Evolutionary conservation across 2,888 invertebrate species (phyloP).

Genomic region (Agonum fuliginosum): DNA sequence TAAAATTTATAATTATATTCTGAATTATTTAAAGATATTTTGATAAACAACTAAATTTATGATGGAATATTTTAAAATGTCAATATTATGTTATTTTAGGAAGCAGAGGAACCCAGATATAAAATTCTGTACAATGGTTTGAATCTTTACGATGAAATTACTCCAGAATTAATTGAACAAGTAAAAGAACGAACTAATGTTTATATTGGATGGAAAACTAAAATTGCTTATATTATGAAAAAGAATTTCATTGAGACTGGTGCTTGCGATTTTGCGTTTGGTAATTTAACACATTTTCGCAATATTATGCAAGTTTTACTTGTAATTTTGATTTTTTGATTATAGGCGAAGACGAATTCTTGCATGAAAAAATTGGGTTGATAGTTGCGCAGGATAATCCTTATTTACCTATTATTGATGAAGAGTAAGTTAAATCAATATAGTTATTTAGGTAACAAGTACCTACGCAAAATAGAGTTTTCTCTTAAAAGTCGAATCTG

Average conservation of each 20-base stretch:
- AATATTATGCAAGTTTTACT: conserved; percentile 7
- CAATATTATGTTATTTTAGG: conserved; percentile 69
- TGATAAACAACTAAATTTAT: background rate
- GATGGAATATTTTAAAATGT: background rate
- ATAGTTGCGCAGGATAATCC: conserved; percentile 85
- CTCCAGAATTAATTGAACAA: conserved; percentile 74
- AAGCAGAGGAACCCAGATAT: conserved; percentile 78
- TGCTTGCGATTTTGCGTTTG: conserved; percentile 84
- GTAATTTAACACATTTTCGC: conserved; percentile 70
- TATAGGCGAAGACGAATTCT: conserved; percentile 83
- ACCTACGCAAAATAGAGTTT: background rate
- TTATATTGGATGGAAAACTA: conserved; percentile 88
- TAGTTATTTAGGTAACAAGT: background rate
- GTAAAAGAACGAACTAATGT: conserved; percentile 83
- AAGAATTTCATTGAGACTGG: conserved; percentile 80
- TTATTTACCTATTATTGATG: conserved; percentile 84
- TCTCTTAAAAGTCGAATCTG: no score
- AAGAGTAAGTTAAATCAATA: conserved; percentile 78
- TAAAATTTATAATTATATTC: background rate
- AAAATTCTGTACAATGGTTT: conserved; percentile 77
- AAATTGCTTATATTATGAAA: conserved; percentile 83
- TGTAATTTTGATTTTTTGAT: conserved; percentile 52
- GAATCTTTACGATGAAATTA: conserved; percentile 72
- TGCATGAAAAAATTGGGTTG: conserved; percentile 87
- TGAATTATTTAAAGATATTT: background rate